phyloP scores from a whole-genome alignment of 1,140 invertebrate species.

The Meloidogyne chitwoodi region DNA sequence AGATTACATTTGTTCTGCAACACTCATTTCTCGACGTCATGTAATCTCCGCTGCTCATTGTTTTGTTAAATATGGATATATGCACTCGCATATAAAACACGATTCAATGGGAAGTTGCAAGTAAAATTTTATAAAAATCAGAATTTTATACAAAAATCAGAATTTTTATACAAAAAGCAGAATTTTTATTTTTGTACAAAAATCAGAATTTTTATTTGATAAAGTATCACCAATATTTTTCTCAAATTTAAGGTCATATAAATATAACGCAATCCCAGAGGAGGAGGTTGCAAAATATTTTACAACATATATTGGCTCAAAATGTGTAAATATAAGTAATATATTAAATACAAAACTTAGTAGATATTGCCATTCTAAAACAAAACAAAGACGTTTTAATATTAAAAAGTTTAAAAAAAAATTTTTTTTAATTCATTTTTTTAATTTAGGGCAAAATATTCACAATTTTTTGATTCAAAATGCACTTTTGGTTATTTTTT shows the following conservation, averaged over 20 bases:
- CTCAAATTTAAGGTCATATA: neutral
- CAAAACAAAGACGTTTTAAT: neutral
- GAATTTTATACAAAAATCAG: too few relatives aligned
- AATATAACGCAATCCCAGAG: neutral
- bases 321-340: neutral
- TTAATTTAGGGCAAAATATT: neutral
- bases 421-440: neutral
- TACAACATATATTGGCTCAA: neutral
- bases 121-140: too few relatives aligned
- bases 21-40: constrained; percentile 12
- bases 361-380: neutral
- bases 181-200: too few relatives aligned
- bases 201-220: too few relatives aligned
- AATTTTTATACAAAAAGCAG: too few relatives aligned
- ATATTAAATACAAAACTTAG: neutral
- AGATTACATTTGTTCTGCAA: neutral
- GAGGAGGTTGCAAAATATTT: neutral
- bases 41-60: constrained; percentile 3
- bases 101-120: neutral
- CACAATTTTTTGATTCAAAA: neutral
- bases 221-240: too few relatives aligned
- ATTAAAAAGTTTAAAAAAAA: neutral
- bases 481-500: neutral
- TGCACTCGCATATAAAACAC: neutral
- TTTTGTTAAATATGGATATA: neutral